Percentiles rank a stretch among this genome's conserved stretches.
These are phyloP conservation scores for Rhinichthys klamathensis DNA, from an alignment of 2,113 vertebrate species.

Conservation along the genomic window DNA sequence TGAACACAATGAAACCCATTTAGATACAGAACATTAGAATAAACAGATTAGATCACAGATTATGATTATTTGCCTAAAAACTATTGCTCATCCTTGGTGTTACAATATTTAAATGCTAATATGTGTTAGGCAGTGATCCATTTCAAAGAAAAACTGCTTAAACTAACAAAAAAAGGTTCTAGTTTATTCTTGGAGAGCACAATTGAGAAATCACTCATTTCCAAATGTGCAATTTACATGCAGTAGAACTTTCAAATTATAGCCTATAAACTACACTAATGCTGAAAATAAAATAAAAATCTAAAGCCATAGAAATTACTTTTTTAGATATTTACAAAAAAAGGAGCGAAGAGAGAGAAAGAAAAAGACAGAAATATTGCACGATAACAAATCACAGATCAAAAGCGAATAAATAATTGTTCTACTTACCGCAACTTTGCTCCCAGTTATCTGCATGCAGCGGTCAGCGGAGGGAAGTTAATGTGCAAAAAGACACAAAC, in stretches of 20 bases:
- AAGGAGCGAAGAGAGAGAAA: constrained; percentile 3
- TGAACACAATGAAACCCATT: constrained; percentile 64
- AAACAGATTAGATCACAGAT: constrained; percentile 71
- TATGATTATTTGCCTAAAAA: constrained; percentile 68
- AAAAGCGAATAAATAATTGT: constrained; percentile 74
- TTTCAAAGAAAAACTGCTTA: constrained; percentile 65
- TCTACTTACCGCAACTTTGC: constrained; percentile 97
- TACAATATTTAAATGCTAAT: constrained; percentile 73
- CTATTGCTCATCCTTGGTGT: constrained; percentile 63
- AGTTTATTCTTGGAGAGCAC: constrained; percentile 63
- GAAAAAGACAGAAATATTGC: neutral
- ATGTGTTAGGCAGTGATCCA: constrained; percentile 63
- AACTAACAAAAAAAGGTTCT: constrained; percentile 63
- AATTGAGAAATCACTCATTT: constrained; percentile 70
- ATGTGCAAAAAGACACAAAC: constrained; percentile 91
- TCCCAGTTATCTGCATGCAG: constrained; percentile 99
- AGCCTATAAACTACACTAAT: constrained; percentile 66
- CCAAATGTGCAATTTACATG: constrained; percentile 64
- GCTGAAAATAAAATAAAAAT: constrained; percentile 62
- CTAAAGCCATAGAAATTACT: constrained; percentile 63
- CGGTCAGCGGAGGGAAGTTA: constrained; percentile 90
- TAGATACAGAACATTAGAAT: constrained; percentile 65
- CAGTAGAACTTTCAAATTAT: constrained; percentile 66
- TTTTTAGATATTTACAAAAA: constrained; percentile 50
- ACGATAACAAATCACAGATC: constrained; percentile 55